A percentile compares a stretch with the other conserved stretches of the same genome.
Evolutionary conservation across 1,140 invertebrate genomes (phyloP).

Genomic region (Neodiprion pinetum): DNA sequence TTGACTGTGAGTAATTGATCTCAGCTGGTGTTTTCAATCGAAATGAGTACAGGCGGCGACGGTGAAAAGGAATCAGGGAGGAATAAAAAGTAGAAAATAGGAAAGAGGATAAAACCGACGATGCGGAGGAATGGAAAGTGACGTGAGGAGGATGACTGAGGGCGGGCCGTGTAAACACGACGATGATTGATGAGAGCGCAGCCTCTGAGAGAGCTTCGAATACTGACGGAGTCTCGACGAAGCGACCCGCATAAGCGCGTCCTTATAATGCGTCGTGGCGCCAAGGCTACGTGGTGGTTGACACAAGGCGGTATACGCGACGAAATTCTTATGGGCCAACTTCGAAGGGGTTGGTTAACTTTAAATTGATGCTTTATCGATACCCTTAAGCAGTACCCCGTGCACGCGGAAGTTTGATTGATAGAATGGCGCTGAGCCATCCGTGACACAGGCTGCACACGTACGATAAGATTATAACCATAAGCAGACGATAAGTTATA

Average conservation of each 20-base stretch:
- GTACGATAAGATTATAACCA: no score
- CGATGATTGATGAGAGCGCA: background rate
- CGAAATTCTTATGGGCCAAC: background rate
- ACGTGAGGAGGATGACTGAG: background rate
- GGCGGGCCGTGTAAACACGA: background rate
- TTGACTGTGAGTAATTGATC: no score
- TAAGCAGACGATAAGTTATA: no score
- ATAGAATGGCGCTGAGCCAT: background rate
- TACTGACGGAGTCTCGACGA: background rate
- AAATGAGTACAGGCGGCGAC: no score
- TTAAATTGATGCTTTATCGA: constrained; percentile 6
- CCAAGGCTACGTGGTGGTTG: background rate
- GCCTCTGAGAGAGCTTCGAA: background rate
- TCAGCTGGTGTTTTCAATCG: background rate
- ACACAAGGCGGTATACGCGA: background rate
- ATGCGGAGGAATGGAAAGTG: background rate
- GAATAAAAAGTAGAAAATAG: background rate
- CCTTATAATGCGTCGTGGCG: constrained; percentile 4
- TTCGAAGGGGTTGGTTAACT: constrained; percentile 4
- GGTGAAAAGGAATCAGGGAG: background rate
- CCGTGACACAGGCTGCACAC: background rate
- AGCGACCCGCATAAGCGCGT: background rate
- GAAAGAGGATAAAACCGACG: background rate
- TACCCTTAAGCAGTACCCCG: background rate
- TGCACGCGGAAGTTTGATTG: background rate